These are phyloP conservation scores for Pteronura brasiliensis DNA, from an alignment of 2,113 vertebrate genomes.

Conservation along the genomic window DNA sequence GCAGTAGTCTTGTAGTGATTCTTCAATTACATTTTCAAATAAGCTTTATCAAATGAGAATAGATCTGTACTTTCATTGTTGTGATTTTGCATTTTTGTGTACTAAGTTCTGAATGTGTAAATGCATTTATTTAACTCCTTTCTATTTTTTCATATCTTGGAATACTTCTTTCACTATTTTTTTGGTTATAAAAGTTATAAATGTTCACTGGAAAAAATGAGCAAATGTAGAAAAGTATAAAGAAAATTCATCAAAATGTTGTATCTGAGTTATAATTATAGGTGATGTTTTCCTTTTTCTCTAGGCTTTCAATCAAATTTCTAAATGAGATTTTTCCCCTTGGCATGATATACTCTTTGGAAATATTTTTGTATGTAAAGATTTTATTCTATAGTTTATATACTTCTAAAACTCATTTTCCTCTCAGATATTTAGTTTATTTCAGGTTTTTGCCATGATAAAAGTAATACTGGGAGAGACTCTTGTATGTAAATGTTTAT, in stretches of 20 bases:
- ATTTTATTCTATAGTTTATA: neutral
- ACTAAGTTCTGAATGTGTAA: conserved; percentile 15
- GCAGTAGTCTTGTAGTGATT: neutral
- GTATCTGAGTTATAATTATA: neutral
- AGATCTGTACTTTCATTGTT: conserved; percentile 3
- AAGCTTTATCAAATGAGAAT: neutral
- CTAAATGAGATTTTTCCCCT: conserved; percentile 3
- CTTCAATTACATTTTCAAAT: conserved; percentile 29
- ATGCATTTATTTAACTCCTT: neutral
- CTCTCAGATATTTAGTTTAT: neutral
- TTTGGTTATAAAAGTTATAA: neutral
- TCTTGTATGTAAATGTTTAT: neutral
- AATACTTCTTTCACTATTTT: neutral
- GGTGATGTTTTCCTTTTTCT: neutral
- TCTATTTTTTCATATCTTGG: conserved; percentile 9
- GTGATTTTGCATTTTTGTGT: neutral
- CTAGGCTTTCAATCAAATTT: neutral
- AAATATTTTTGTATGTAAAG: conserved; percentile 41
- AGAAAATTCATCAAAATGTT: conserved; percentile 1
- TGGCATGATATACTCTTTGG: neutral
- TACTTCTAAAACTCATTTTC: neutral
- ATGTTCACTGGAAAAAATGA: conserved; percentile 1
- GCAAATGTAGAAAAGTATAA: neutral
- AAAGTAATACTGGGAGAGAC: neutral
- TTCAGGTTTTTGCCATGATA: neutral